phyloP scores from a whole-genome alignment of 2,113 vertebrate genomes.

The Haemorhous mexicanus region DNA sequence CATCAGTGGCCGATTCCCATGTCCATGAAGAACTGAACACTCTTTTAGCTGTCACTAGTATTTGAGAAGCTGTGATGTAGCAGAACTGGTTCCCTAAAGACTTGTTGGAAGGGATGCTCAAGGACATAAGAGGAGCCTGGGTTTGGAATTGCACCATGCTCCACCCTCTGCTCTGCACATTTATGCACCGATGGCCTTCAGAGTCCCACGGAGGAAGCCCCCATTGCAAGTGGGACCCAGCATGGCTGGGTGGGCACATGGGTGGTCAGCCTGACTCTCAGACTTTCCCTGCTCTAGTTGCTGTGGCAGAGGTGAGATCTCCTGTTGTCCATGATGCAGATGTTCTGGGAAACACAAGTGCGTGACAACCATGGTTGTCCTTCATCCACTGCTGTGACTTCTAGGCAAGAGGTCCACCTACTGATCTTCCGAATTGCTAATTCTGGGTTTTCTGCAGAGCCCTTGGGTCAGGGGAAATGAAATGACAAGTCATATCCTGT shows the following conservation, averaged over 20 bases:
- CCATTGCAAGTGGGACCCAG: background rate
- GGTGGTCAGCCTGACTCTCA: background rate
- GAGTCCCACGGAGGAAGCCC: background rate
- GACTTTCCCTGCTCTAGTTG: background rate
- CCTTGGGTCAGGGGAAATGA: background rate
- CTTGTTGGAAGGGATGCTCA: background rate
- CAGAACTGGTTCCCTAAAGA: background rate
- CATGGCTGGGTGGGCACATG: background rate
- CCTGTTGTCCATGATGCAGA: background rate
- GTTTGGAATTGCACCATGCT: background rate
- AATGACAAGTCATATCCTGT: background rate
- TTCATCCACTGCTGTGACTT: background rate
- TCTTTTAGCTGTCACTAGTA: background rate
- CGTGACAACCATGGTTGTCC: accelerated
- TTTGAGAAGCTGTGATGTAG: background rate
- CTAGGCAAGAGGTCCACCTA: background rate
- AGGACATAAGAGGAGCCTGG: background rate
- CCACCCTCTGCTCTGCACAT: background rate
- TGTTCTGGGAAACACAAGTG: background rate
- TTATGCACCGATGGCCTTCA: background rate
- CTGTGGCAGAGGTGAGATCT: background rate
- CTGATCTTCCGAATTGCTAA: background rate
- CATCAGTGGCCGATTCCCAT: background rate
- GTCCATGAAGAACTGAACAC: background rate
- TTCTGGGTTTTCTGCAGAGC: background rate